A percentile compares a stretch with the other conserved stretches of the same genome.
phyloP scores from a whole-genome alignment of 1,140 invertebrate genomes.

The Octopus sinensis region DNA sequence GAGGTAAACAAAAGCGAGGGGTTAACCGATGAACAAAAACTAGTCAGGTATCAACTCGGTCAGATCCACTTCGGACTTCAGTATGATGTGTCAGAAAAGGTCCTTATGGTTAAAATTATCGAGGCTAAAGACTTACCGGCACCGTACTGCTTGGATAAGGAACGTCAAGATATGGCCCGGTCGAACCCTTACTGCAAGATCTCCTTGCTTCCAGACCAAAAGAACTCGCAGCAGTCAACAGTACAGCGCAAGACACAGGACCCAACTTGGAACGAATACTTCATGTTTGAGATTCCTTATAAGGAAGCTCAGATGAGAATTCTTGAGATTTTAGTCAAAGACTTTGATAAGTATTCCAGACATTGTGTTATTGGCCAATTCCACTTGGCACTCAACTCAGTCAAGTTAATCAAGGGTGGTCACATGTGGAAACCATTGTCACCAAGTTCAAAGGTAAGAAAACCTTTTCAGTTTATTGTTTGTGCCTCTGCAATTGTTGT shows the following conservation, averaged over 20 bases:
- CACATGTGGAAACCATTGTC: slow-evolving; percentile 59
- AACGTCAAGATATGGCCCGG: slow-evolving; percentile 55
- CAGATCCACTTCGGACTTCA: slow-evolving; percentile 57
- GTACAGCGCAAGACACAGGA: slow-evolving; percentile 54
- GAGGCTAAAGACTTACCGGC: slow-evolving; percentile 56
- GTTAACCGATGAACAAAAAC: slow-evolving; percentile 53
- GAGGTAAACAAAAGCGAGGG: slow-evolving; percentile 37
- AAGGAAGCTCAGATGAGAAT: slow-evolving; percentile 47
- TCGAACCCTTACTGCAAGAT: slow-evolving; percentile 58
- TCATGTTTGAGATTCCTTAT: slow-evolving; percentile 52
- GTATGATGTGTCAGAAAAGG: slow-evolving; percentile 53
- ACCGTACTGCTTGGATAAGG: slow-evolving; percentile 53
- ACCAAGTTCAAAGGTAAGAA: slow-evolving; percentile 53
- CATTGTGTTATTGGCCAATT: slow-evolving; percentile 54
- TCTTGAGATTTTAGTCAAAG: slow-evolving; percentile 53
- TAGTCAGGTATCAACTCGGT: slow-evolving; percentile 52
- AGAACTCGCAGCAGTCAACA: slow-evolving; percentile 53
- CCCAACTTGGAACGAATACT: slow-evolving; percentile 53
- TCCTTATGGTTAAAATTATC: slow-evolving; percentile 56
- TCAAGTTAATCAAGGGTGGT: slow-evolving; percentile 56
- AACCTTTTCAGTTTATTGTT: not conserved
- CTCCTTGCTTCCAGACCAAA: slow-evolving; percentile 50
- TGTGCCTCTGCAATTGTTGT: not conserved
- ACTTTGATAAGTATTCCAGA: slow-evolving; percentile 55
- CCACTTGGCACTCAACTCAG: slow-evolving; percentile 44